Conservation (phyloP, 2,113 vertebrate species). For the Boulengeromyrus knoepffleri region DNA sequence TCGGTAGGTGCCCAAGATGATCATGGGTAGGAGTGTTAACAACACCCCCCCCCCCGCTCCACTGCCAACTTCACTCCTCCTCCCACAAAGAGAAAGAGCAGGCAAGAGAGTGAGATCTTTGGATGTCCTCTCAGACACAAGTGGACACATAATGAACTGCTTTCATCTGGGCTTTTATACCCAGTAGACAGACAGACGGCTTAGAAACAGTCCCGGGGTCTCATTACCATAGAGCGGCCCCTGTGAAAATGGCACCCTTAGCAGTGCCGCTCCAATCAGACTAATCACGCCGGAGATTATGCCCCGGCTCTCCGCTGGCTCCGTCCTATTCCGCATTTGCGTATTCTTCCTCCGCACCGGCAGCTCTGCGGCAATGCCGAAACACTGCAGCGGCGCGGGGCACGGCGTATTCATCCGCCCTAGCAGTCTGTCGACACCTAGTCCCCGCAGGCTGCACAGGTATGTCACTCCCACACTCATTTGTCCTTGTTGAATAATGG, state of each 20-base stretch:
- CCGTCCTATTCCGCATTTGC: not conserved
- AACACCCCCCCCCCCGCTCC: not conserved
- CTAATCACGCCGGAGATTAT: not conserved
- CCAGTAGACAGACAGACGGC: not conserved
- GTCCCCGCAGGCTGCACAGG: constrained; percentile 20
- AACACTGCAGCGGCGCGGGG: no score
- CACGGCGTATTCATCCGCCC: not conserved
- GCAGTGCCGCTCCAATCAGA: not conserved
- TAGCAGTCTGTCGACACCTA: not conserved
- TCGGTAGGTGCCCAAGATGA: not conserved
- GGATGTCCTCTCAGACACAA: constrained; percentile 17
- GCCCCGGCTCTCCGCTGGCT: not conserved
- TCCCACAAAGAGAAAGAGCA: not conserved
- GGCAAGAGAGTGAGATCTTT: not conserved
- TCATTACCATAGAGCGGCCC: constrained; percentile 8
- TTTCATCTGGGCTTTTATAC: constrained; percentile 14
- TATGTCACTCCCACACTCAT: constrained; percentile 37
- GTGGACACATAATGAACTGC: constrained; percentile 16
- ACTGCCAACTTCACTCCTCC: not conserved
- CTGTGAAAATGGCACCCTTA: not conserved
- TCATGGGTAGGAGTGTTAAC: not conserved
- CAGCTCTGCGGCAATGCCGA: not conserved
- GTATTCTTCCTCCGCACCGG: not conserved
- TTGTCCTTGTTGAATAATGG: constrained; percentile 49
- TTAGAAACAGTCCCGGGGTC: constrained; percentile 10